phyloP scores from a whole-genome alignment of 2,113 vertebrate genomes.

The Origma solitaria region DNA sequence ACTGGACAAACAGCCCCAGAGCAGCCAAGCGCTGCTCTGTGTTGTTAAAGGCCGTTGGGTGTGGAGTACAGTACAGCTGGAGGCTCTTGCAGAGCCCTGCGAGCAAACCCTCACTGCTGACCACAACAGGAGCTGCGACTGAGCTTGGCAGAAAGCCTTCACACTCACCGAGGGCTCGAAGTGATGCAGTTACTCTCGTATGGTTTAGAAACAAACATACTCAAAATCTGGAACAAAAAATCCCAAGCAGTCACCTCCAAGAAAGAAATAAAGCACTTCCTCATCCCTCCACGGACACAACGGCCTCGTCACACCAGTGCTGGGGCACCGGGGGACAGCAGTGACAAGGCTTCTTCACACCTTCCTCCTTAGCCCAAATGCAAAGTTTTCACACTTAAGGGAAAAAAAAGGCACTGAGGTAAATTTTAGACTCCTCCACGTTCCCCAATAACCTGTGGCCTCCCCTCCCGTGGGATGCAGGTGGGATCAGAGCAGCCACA shows the following conservation, averaged over 20 bases:
- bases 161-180: not conserved
- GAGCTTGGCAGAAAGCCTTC: not conserved
- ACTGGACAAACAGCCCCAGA: not conserved
- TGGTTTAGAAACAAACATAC: not conserved
- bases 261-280: not conserved
- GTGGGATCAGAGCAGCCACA: not conserved
- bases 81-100: not conserved
- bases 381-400: not conserved
- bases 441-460: not conserved
- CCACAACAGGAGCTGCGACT: not conserved
- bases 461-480: accelerated
- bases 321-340: not conserved
- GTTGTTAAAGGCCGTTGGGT: conserved; percentile 19
- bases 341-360: not conserved
- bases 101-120: not conserved
- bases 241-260: not conserved
- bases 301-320: not conserved
- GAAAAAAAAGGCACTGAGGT: conserved; percentile 73
- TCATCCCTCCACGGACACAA: accelerated
- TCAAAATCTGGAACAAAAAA: not conserved
- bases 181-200: not conserved
- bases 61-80: not conserved
- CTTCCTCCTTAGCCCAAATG: not conserved
- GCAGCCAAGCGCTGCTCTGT: not conserved
- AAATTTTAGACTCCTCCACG: not conserved